Percentiles rank a stretch among this genome's conserved stretches.
These are phyloP conservation scores for Dicentrarchus labrax DNA, from an alignment of 2,113 vertebrate species.

Conservation along the genomic window DNA sequence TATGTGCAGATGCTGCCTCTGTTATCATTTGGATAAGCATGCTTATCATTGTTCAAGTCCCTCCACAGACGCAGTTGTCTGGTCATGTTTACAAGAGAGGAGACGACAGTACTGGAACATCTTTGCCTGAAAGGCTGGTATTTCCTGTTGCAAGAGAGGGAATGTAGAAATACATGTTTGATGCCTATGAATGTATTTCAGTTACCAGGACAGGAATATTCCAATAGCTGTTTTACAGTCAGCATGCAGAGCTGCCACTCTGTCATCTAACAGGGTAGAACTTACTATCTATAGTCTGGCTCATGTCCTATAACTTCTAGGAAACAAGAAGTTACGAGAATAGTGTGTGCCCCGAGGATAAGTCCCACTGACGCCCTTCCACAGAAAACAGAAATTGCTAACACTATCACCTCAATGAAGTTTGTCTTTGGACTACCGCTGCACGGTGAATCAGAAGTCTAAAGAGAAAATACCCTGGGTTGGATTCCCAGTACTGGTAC, in stretches of 20 bases:
- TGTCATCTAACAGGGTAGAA: neutral
- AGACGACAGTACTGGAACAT: conserved; percentile 15
- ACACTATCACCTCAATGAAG: neutral
- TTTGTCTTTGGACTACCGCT: neutral
- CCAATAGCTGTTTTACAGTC: neutral
- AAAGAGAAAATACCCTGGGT: neutral
- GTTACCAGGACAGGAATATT: neutral
- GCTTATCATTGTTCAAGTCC: conserved; percentile 1
- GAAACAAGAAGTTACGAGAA: neutral
- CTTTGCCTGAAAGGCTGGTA: neutral
- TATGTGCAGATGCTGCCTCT: neutral
- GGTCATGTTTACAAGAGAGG: neutral
- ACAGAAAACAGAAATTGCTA: neutral
- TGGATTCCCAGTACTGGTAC: neutral
- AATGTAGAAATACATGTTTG: conserved; percentile 33
- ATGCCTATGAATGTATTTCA: neutral
- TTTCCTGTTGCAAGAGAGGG: conserved; percentile 16
- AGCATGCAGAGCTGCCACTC: neutral
- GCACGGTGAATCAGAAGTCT: conserved; percentile 2
- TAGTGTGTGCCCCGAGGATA: neutral
- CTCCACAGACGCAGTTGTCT: conserved; percentile 10
- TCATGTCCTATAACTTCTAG: neutral
- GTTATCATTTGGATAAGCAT: conserved; percentile 1
- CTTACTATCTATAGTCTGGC: neutral
- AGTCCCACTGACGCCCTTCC: neutral